Base-by-base conservation (phyloP, 2,888 invertebrate species). In the Pseudococcus longispinus region DNA sequence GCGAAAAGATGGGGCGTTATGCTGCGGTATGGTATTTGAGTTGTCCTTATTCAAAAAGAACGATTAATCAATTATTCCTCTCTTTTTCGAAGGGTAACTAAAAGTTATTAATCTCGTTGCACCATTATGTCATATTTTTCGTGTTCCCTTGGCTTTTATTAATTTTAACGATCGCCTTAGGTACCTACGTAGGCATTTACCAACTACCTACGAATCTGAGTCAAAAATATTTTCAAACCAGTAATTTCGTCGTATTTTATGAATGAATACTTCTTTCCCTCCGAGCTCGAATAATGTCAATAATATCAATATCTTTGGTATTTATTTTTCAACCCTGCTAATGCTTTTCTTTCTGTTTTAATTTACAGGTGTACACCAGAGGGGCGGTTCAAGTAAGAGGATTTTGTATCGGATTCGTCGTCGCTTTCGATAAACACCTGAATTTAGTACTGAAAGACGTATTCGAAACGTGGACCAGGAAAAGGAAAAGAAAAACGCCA, bases 371-470 rank as follows among this genome's bases (percentile, higher is more conserved):
- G 74, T 93, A 94, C 90, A 95, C 96, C 0, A 93, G 98, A 86
- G 93, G 93, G 89, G 94, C 93, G 32, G 92, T 91, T 55, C 94
- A 94, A 15, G 91, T 97, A 32, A 92, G 97, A 87, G 97, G 98
- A 3, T 93, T 93, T 88, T 93, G 96, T 88, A 93, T 94, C 88
- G 98, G 96, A 0, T 95, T 93, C 89, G 91, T 98, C 37, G 93
- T 94, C 23, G 96, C 96, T 2, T 98, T 96, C 91, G 98, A 98
- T 91, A 97, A 96, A 90, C 97, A 97, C 90, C 97, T 97, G 95
- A 98, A 98, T 91, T 91, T 98, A 89, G 95, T 96, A 6, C 91
- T 98, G 85, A 93, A 93, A 87, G 96, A 97, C 90, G 96, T 96
- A 2, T 93, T 94, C 42, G 98, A 98, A 91, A 92, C 94, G 3